Conservation (phyloP, 2,113 vertebrate genomes). For the Triplophysa tibetana region DNA sequence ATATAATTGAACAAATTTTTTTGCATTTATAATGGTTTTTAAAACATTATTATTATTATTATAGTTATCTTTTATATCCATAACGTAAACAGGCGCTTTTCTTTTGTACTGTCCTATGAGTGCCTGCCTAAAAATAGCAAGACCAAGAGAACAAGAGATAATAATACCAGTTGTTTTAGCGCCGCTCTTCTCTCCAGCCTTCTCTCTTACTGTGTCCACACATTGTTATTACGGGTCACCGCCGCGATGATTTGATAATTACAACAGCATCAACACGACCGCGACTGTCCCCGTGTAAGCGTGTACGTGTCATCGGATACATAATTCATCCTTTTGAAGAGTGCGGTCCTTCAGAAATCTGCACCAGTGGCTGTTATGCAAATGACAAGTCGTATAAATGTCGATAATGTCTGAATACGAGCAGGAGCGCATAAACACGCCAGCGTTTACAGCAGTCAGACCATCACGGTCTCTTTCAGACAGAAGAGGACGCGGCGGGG, state of each 20-base stretch:
- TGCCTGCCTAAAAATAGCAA: not conserved
- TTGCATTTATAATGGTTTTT: too few species aligned
- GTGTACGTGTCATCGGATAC: slow-evolving; percentile 9
- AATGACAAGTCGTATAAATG: not conserved
- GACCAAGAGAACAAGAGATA: slow-evolving; percentile 39
- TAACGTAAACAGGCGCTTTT: not conserved
- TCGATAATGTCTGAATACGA: not conserved
- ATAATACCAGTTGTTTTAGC: slow-evolving; percentile 74
- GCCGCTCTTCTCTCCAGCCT: slow-evolving; percentile 60
- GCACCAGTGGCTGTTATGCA: slow-evolving; percentile 3
- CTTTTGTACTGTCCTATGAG: not conserved
- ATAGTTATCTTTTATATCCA: too few species aligned
- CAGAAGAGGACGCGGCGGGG: not conserved
- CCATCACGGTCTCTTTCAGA: not conserved
- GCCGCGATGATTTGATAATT: slow-evolving; percentile 71
- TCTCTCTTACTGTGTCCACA: slow-evolving; percentile 62
- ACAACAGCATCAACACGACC: slow-evolving; percentile 56
- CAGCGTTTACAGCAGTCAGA: not conserved
- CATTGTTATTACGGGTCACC: slow-evolving; percentile 74
- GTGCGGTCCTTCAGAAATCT: not conserved
- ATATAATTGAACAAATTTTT: too few species aligned
- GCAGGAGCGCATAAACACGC: not conserved
- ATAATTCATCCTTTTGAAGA: slow-evolving; percentile 10
- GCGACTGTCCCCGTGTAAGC: not conserved
- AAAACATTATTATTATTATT: too few species aligned